Evolutionary conservation across 2,797 vertebrate species (phyloP).

Genomic region (Gephyroberyx darwinii): DNA sequence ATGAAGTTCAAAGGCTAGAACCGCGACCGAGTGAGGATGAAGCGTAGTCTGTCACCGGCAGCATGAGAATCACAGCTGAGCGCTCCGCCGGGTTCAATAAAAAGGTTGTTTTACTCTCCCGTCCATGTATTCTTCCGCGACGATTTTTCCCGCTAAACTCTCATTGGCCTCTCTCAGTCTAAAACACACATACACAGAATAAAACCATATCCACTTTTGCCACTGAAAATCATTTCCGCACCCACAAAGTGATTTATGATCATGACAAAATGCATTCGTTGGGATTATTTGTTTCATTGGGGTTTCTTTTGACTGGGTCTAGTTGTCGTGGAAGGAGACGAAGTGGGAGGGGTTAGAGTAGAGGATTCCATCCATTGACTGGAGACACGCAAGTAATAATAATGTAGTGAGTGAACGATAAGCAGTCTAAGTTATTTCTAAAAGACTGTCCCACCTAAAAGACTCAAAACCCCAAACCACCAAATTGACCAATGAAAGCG

Average conservation of each 20-base stretch:
- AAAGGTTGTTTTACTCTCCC: conserved; percentile 44
- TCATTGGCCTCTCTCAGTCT: background rate
- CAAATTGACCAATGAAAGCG: background rate
- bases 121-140: conserved; percentile 60
- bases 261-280: fast-evolving
- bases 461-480: background rate
- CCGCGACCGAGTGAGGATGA: conserved; percentile 27
- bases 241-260: fast-evolving
- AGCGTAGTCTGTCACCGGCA: conserved; percentile 46
- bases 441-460: conserved; percentile 19
- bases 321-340: conserved; percentile 32
- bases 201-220: background rate
- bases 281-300: fast-evolving
- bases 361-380: conserved; percentile 59
- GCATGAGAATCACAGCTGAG: conserved; percentile 72
- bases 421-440: conserved; percentile 36
- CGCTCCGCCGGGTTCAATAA: conserved; percentile 49
- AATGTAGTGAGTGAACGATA: conserved; percentile 48
- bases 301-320: conserved; percentile 19
- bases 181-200: background rate
- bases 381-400: conserved; percentile 54
- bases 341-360: conserved; percentile 70
- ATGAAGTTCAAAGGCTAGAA: conserved; percentile 44
- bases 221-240: fast-evolving
- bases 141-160: conserved; percentile 67